phyloP scores from a whole-genome alignment of 1,140 invertebrate species.

The Tetramorium simillimum region DNA sequence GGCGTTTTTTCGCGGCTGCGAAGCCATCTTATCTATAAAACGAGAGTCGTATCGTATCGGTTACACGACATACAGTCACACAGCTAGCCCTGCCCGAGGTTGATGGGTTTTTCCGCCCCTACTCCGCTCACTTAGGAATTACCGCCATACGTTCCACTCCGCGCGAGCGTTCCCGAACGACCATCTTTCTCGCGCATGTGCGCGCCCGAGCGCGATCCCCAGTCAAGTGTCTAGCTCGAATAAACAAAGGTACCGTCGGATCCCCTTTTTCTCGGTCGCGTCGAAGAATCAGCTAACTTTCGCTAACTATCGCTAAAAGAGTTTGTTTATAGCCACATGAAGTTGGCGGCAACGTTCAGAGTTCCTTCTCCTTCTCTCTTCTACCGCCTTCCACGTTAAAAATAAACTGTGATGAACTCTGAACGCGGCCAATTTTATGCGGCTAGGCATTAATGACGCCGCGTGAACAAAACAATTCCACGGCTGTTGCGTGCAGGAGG shows the following conservation, averaged over 20 bases:
- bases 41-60: not conserved
- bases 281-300: not conserved
- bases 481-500: too few relatives aligned
- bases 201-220: not conserved
- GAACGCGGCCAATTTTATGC: too few relatives aligned
- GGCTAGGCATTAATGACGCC: too few relatives aligned
- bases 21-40: constrained; percentile 6
- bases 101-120: constrained; percentile 75
- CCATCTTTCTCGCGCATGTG: not conserved
- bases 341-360: too few relatives aligned
- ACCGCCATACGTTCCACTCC: not conserved
- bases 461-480: too few relatives aligned
- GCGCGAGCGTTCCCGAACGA: not conserved
- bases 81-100: constrained; percentile 63
- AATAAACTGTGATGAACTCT: too few relatives aligned
- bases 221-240: not conserved
- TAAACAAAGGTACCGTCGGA: not conserved
- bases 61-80: constrained; percentile 27
- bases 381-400: too few relatives aligned
- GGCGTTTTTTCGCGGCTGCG: not conserved
- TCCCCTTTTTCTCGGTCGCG: not conserved
- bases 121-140: constrained; percentile 37
- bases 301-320: too few relatives aligned
- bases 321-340: too few relatives aligned
- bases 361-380: too few relatives aligned